Percentiles rank a stretch among this genome's conserved stretches.
Evolutionary conservation across 2,113 vertebrate species (phyloP).

Genomic region (Jaculus jaculus): DNA sequence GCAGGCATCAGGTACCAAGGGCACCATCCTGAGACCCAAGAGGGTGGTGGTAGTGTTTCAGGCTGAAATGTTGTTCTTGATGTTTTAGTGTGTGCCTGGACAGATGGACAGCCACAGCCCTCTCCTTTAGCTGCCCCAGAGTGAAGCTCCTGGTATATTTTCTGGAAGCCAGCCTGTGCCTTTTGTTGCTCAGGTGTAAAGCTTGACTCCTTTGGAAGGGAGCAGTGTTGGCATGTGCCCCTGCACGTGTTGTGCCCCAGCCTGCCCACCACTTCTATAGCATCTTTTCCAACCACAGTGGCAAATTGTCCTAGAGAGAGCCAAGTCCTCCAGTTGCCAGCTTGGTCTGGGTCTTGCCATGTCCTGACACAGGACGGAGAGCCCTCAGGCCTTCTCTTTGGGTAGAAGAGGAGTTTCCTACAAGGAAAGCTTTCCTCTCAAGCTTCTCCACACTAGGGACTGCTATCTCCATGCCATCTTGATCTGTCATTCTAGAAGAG

Average conservation of each 20-base stretch:
- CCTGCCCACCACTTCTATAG: rapidly evolving
- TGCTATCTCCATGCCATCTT: background rate
- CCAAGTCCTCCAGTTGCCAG: background rate
- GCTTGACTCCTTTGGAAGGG: background rate
- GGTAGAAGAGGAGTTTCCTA: background rate
- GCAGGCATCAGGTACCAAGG: background rate
- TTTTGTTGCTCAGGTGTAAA: background rate
- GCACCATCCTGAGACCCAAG: background rate
- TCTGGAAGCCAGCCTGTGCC: background rate
- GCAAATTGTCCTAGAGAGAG: background rate
- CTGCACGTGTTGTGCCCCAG: background rate
- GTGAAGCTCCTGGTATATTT: background rate
- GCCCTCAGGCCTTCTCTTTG: rapidly evolving
- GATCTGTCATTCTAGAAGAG: background rate
- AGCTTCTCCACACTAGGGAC: rapidly evolving
- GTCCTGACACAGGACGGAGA: rapidly evolving
- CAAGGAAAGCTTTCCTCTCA: background rate
- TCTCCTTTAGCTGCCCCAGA: background rate
- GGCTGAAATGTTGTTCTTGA: too few species aligned
- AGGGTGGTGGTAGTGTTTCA: too few species aligned
- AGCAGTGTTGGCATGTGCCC: background rate
- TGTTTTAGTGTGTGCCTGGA: background rate
- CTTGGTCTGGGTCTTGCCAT: background rate
- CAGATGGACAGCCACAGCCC: background rate
- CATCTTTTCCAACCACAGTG: background rate